A percentile compares a stretch with the other conserved stretches of the same genome.
Conservation (phyloP, 2,797 vertebrate genomes). For the Parauchenoglanis punctatus region DNA sequence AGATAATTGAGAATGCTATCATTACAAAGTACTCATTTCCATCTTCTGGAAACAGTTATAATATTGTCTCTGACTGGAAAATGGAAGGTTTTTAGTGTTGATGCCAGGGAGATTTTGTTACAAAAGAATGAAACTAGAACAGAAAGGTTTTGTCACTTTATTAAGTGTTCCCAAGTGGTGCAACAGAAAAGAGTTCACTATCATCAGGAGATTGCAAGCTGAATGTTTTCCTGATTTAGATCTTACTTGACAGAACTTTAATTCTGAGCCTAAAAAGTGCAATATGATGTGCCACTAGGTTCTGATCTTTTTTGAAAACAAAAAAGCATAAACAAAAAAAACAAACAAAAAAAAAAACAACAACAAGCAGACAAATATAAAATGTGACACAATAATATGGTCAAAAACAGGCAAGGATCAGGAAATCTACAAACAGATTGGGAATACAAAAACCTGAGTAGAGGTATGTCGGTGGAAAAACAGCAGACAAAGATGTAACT, state of each 20-base stretch:
- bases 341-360: too few relatives aligned
- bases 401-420: background rate
- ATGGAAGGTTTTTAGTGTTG: background rate
- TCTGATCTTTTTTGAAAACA: too few relatives aligned
- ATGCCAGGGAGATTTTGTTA: background rate
- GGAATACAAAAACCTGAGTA: background rate
- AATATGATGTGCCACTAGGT: background rate
- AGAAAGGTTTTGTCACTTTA: background rate
- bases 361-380: background rate
- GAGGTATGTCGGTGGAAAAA: background rate
- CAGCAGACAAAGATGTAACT: background rate
- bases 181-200: background rate
- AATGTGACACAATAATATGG: background rate
- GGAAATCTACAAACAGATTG: background rate
- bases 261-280: background rate
- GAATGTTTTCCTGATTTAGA: background rate
- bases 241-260: background rate
- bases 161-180: background rate
- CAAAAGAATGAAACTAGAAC: background rate
- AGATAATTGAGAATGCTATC: constrained; percentile 21
- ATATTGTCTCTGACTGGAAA: background rate
- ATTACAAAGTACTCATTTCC: background rate
- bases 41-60: background rate
- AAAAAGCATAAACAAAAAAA: too few relatives aligned
- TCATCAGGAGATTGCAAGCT: background rate